Conservation (phyloP, 1,140 invertebrate species). For the Brachionus calyciflorus region DNA sequence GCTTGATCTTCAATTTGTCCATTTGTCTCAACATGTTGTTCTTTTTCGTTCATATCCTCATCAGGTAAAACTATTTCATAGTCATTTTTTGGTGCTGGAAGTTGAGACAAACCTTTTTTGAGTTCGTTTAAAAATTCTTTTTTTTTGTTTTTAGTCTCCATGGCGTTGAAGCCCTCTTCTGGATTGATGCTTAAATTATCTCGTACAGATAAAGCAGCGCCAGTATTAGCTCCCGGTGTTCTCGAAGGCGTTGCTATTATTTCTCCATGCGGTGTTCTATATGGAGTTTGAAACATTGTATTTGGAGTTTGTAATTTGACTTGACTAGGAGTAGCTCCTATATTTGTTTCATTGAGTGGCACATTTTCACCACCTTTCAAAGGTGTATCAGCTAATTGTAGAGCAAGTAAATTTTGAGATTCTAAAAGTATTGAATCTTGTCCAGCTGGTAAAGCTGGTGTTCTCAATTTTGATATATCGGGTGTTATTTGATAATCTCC, state of each 20-base stretch:
- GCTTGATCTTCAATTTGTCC: conserved; percentile 70
- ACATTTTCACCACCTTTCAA: conserved; percentile 78
- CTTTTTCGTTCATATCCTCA: conserved; percentile 63
- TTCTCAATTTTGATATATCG: conserved; percentile 67
- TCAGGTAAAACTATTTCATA: conserved; percentile 95
- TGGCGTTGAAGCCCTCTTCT: conserved; percentile 53
- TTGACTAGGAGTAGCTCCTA: conserved; percentile 72
- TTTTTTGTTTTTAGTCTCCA: conserved; percentile 51
- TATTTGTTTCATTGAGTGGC: conserved; percentile 75
- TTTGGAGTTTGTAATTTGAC: conserved; percentile 82
- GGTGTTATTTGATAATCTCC: conserved; percentile 55
- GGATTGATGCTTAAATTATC: conserved; percentile 94
- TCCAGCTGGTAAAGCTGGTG: conserved; percentile 78
- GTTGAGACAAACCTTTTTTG: conserved; percentile 69
- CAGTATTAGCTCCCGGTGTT: conserved; percentile 50
- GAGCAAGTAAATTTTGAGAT: conserved; percentile 95
- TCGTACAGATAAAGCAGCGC: conserved; percentile 67
- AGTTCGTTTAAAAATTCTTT: conserved; percentile 56
- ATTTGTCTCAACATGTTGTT: conserved; percentile 59
- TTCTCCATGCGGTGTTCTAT: conserved; percentile 66
- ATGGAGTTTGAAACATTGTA: conserved; percentile 88
- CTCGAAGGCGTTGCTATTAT: neutral
- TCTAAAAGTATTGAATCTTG: conserved; percentile 75
- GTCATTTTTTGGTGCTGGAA: conserved; percentile 90
- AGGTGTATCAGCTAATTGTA: conserved; percentile 94